Evolutionary conservation across 2,888 invertebrate species (phyloP).

Genomic region (Nymphalis urticae): DNA sequence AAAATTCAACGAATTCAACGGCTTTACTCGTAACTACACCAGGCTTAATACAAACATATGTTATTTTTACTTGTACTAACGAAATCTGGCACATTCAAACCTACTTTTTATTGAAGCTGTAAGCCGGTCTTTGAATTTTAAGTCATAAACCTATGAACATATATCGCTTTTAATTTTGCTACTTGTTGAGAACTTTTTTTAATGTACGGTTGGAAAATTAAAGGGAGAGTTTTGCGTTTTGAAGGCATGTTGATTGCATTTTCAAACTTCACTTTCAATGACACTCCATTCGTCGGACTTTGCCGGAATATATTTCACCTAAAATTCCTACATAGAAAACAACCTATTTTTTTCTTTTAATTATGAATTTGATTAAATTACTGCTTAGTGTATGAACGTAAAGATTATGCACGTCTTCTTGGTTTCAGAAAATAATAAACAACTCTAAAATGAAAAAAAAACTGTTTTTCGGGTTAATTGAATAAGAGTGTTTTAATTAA

Average conservation of each 20-base stretch:
- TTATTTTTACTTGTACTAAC: no score
- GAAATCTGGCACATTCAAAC: no score
- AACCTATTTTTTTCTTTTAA: neutral
- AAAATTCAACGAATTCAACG: no score
- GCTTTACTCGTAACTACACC: no score
- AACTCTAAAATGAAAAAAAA: no score
- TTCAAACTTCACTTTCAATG: conserved; percentile 10
- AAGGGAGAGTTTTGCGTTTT: conserved; percentile 7
- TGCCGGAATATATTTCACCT: conserved; percentile 6
- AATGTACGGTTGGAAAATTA: conserved; percentile 7
- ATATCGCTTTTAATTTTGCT: conserved; percentile 8
- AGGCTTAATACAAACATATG: no score
- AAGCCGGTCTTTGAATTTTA: conserved; percentile 3
- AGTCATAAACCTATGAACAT: conserved; percentile 5
- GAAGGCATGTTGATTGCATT: conserved; percentile 13
- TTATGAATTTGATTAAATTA: conserved; percentile 1
- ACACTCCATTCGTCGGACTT: conserved; percentile 7
- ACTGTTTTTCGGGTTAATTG: no score
- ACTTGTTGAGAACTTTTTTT: conserved; percentile 8
- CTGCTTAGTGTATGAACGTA: neutral
- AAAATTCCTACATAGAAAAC: conserved; percentile 1
- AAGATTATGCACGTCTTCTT: neutral
- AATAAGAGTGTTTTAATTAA: no score
- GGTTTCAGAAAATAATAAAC: no score
- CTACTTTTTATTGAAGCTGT: neutral